Percentiles rank a stretch among this genome's conserved stretches.
Evolutionary conservation across 1,140 invertebrate genomes (phyloP).

Genomic region (Lineus longissimus): DNA sequence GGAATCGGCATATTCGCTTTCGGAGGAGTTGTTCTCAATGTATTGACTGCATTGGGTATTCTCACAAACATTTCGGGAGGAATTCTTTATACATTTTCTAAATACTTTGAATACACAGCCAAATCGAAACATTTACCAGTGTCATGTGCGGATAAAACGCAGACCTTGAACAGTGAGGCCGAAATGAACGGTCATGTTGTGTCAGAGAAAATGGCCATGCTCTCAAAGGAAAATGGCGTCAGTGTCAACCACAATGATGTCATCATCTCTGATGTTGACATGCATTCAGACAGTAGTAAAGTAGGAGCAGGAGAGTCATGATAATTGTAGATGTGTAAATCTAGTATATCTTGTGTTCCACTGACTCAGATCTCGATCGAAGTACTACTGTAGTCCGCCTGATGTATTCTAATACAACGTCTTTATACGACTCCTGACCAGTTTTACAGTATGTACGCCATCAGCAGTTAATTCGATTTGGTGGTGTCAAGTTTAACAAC

Average conservation of each 20-base stretch:
- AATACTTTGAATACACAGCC: constrained; percentile 39
- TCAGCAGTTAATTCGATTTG: no score
- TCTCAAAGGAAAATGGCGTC: neutral
- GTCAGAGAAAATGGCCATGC: neutral
- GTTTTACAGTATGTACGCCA: no score
- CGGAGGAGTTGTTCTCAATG: constrained; percentile 52
- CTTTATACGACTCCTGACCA: no score
- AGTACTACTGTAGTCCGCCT: no score
- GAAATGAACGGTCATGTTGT: neutral
- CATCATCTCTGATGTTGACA: no score
- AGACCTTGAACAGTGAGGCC: constrained; percentile 30
- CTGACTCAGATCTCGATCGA: no score
- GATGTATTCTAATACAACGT: no score
- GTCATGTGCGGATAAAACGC: constrained; percentile 22
- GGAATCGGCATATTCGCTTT: constrained; percentile 57
- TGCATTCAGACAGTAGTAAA: no score
- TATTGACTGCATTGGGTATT: constrained; percentile 48
- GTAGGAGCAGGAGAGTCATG: no score
- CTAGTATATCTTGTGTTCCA: no score
- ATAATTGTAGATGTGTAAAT: no score
- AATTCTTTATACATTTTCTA: constrained; percentile 52
- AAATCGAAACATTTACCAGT: neutral
- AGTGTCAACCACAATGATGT: neutral
- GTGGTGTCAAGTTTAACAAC: no score
- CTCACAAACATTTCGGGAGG: constrained; percentile 52